Percentiles rank a stretch among this genome's conserved stretches.
Evolutionary conservation across 92 coral and sea anemone genomes (phyloP).

Genomic region (Porites evermanni): DNA sequence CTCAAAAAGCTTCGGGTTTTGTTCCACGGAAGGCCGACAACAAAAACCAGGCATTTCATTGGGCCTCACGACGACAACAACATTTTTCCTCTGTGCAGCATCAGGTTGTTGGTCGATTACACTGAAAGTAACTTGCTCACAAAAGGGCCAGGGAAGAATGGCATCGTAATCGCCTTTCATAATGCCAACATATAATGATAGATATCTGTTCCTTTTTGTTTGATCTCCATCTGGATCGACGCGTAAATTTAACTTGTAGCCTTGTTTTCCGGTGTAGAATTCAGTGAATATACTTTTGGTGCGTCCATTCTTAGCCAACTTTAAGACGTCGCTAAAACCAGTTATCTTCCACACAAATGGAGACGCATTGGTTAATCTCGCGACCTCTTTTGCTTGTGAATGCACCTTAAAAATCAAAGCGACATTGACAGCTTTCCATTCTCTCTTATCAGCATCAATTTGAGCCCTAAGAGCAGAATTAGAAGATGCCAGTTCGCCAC

Average conservation of each 20-base stretch:
- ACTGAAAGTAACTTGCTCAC: constrained; percentile 22
- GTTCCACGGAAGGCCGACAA: constrained; percentile 25
- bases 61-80: constrained; percentile 17
- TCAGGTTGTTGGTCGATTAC: constrained; percentile 42
- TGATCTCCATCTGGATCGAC: constrained; percentile 42
- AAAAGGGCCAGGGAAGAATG: constrained; percentile 54
- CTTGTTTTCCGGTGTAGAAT: constrained; percentile 42
- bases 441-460: too few relatives aligned
- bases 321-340: constrained; percentile 19
- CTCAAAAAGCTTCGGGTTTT: constrained; percentile 4
- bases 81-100: constrained; percentile 6
- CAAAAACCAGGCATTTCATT: background rate
- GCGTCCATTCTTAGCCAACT: constrained; percentile 27
- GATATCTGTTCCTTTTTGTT: constrained; percentile 8
- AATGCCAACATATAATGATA: constrained; percentile 20
- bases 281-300: background rate
- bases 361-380: background rate
- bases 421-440: background rate
- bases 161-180: constrained; percentile 51
- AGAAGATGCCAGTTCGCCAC: too few relatives aligned
- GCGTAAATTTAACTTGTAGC: constrained; percentile 49
- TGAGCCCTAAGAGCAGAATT: too few relatives aligned
- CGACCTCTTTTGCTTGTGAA: background rate
- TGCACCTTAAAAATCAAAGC: background rate
- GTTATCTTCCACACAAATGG: constrained; percentile 48